These are phyloP conservation scores for Cheirogaleus major DNA, from an alignment of 2,797 vertebrate species.

Conservation along the genomic window DNA sequence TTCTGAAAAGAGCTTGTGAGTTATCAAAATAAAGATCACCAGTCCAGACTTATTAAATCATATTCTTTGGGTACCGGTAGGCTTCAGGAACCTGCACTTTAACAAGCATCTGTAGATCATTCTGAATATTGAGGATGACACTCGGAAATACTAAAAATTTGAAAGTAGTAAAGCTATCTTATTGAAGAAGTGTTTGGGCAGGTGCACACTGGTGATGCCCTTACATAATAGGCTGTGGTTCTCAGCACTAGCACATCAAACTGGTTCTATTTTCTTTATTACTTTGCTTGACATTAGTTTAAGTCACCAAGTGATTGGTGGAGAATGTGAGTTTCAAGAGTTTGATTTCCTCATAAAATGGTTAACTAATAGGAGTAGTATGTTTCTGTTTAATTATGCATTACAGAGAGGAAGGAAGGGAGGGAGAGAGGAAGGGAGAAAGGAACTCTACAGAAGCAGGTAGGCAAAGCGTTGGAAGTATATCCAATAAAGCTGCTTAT, in stretches of 20 bases:
- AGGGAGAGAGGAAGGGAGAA: neutral
- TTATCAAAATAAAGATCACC: neutral
- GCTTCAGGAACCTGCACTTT: neutral
- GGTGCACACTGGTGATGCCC: neutral
- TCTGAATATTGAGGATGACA: neutral
- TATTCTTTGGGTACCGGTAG: neutral
- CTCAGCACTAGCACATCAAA: neutral
- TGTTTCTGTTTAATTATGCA: neutral
- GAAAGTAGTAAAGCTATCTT: neutral
- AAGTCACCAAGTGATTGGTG: neutral
- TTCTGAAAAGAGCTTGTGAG: neutral
- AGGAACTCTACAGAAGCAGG: neutral
- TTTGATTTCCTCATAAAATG: neutral
- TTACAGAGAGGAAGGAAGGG: neutral
- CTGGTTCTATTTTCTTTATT: neutral
- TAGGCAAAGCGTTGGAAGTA: neutral
- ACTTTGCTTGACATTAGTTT: slow-evolving; percentile 24
- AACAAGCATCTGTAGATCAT: neutral
- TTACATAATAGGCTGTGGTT: neutral
- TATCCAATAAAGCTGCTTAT: neutral
- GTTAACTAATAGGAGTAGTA: neutral
- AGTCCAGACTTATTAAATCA: neutral
- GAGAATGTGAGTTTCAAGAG: neutral
- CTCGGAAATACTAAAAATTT: neutral
- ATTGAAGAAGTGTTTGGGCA: neutral